These are phyloP conservation scores for Heliconius himera DNA, from an alignment of 1,140 invertebrate species.

Conservation along the genomic window DNA sequence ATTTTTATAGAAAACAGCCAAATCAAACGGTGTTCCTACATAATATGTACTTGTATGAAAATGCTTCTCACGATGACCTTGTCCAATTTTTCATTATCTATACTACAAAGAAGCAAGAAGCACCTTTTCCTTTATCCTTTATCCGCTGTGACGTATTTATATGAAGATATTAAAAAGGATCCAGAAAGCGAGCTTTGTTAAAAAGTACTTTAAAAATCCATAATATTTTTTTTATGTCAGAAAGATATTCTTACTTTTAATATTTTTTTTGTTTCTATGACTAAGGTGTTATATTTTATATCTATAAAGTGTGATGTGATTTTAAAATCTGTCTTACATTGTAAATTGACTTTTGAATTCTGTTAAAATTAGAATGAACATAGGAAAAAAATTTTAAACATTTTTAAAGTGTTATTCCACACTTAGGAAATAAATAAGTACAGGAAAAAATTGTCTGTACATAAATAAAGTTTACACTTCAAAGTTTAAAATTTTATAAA, in stretches of 20 bases:
- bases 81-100: slow-evolving; percentile 68
- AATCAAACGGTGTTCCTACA: background rate
- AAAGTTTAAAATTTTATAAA: no score
- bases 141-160: slow-evolving; percentile 62
- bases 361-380: no score
- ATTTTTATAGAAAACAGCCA: background rate
- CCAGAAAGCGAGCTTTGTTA: slow-evolving; percentile 59
- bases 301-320: background rate
- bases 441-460: background rate
- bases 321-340: no score
- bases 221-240: background rate
- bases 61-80: slow-evolving; percentile 60
- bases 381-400: background rate
- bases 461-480: background rate
- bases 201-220: slow-evolving; percentile 30
- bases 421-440: no score
- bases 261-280: background rate
- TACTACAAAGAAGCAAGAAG: slow-evolving; percentile 62
- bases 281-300: background rate
- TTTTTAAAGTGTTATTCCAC: no score
- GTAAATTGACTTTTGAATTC: background rate
- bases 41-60: slow-evolving; percentile 44
- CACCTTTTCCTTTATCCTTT: slow-evolving; percentile 58
- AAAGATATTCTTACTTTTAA: background rate
- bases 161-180: slow-evolving; percentile 62